phyloP scores from a whole-genome alignment of 2,888 invertebrate genomes.

The Troglohyphantes excavatus region DNA sequence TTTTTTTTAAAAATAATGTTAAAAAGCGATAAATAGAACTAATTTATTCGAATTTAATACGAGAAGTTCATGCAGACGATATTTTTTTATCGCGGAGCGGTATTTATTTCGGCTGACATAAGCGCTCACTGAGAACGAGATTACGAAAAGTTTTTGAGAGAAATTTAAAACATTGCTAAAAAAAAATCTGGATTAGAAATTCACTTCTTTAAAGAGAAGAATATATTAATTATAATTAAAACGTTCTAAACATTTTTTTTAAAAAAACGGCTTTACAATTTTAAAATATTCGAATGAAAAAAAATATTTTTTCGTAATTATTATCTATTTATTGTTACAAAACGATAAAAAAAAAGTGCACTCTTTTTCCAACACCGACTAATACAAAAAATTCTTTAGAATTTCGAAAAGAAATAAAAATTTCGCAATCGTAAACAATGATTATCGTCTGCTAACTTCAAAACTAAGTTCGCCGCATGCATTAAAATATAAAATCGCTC shows the following conservation, averaged over 20 bases:
- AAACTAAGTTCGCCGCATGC: slow-evolving; percentile 51
- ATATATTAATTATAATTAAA: too few species aligned
- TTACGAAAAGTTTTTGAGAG: slow-evolving; percentile 53
- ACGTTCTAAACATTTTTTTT: too few species aligned
- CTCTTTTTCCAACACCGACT: too few species aligned
- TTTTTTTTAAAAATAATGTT: background rate
- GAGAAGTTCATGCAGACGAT: background rate
- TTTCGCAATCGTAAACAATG: background rate
- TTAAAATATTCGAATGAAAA: too few species aligned
- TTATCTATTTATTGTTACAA: too few species aligned
- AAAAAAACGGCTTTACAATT: too few species aligned
- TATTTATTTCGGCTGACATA: slow-evolving; percentile 6
- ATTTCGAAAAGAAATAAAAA: background rate
- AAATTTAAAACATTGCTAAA: slow-evolving; percentile 24
- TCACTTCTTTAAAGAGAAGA: too few species aligned
- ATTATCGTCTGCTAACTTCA: slow-evolving; percentile 32
- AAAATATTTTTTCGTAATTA: too few species aligned
- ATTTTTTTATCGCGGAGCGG: background rate
- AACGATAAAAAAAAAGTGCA: too few species aligned
- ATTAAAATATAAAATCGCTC: slow-evolving; percentile 14
- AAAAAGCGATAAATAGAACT: background rate
- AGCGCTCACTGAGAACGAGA: slow-evolving; percentile 75
- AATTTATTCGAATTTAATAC: background rate
- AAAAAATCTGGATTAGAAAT: too few species aligned
- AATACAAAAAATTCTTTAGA: background rate